Conservation (phyloP, 2,113 vertebrate species). For the Albula goreensis region DNA sequence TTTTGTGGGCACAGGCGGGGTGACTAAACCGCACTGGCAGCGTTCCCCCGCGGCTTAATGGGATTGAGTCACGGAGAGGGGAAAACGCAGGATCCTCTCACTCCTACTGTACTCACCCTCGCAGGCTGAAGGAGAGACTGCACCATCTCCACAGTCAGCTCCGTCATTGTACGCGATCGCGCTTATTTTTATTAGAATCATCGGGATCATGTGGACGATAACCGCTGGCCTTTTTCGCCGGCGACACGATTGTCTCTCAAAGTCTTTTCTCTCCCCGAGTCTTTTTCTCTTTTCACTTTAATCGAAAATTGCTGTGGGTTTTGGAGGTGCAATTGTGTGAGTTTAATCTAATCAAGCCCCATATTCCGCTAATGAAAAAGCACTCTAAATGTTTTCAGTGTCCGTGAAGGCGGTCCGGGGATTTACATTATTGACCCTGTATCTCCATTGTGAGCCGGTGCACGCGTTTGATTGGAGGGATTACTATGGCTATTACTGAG, state of each 20-base stretch:
- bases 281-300: constrained; percentile 5
- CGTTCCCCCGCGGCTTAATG: neutral
- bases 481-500: constrained; percentile 41
- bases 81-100: neutral
- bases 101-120: neutral
- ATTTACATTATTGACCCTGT: constrained; percentile 52
- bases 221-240: neutral
- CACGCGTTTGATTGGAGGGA: constrained; percentile 37
- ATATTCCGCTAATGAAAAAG: constrained; percentile 21
- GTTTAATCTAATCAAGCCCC: constrained; percentile 44
- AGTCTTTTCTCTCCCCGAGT: neutral
- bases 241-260: neutral
- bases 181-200: neutral
- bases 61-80: constrained; percentile 17
- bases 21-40: constrained; percentile 12
- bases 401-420: constrained; percentile 10
- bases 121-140: neutral
- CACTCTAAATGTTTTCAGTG: constrained; percentile 32
- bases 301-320: constrained; percentile 40
- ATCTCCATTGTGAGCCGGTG: constrained; percentile 28
- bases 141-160: neutral
- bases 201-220: neutral
- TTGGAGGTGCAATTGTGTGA: constrained; percentile 41
- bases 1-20: neutral
- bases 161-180: neutral